Evolutionary conservation across 2,113 vertebrate genomes (phyloP).

Genomic region (Anoura caudifer): DNA sequence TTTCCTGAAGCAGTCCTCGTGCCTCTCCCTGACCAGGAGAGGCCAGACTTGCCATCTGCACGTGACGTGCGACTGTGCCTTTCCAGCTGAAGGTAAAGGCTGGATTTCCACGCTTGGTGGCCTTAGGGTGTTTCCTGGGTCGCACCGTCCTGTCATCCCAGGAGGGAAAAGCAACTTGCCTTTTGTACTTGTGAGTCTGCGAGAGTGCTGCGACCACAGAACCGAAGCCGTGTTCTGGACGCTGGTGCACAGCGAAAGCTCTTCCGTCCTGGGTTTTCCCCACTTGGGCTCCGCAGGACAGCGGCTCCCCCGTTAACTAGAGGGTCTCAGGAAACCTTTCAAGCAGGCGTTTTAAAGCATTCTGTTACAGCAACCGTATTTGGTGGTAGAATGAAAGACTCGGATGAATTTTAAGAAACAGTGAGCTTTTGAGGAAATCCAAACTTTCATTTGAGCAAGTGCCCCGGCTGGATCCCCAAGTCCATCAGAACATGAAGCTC

Average conservation of each 20-base stretch:
- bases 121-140: neutral
- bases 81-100: neutral
- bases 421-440: neutral
- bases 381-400: neutral
- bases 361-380: neutral
- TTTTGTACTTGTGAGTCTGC: neutral
- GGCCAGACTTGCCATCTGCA: neutral
- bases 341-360: neutral
- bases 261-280: neutral
- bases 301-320: neutral
- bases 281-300: neutral
- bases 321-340: neutral
- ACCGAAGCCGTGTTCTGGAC: neutral
- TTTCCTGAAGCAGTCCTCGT: fast-evolving
- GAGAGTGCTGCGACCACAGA: neutral
- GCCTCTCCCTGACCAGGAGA: neutral
- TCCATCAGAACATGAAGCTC: neutral
- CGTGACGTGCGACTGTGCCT: neutral
- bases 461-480: neutral
- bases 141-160: neutral
- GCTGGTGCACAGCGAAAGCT: neutral
- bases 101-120: neutral
- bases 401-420: neutral
- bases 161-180: neutral
- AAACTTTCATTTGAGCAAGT: neutral